These are phyloP conservation scores for Orchestia grillus DNA, from an alignment of 1,140 invertebrate species.

Conservation along the genomic window DNA sequence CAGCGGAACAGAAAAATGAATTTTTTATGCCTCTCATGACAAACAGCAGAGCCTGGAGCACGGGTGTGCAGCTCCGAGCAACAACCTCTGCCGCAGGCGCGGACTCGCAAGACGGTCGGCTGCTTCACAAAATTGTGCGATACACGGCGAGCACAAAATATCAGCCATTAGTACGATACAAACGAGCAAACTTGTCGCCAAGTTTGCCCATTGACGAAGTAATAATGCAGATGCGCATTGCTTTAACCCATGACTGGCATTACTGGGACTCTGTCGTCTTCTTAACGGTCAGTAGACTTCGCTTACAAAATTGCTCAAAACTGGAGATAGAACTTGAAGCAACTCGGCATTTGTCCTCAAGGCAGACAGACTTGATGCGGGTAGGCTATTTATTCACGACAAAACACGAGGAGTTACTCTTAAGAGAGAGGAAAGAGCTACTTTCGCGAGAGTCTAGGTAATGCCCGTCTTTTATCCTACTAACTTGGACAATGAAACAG, in stretches of 20 bases:
- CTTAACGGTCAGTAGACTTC: slow-evolving; percentile 15
- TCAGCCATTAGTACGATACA: slow-evolving; percentile 51
- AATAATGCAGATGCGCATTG: slow-evolving; percentile 52
- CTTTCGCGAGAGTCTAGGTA: neutral
- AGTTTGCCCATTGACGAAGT: slow-evolving; percentile 48
- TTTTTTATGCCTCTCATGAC: neutral
- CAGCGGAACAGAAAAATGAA: neutral
- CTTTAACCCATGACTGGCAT: slow-evolving; percentile 46
- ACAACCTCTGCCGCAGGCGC: neutral
- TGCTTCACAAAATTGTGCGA: slow-evolving; percentile 39
- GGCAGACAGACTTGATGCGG: neutral
- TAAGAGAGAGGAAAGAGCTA: neutral
- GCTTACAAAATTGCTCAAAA: neutral
- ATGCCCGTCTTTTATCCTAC: neutral
- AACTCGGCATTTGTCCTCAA: neutral
- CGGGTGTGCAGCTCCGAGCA: neutral
- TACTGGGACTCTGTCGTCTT: neutral
- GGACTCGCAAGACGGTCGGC: neutral
- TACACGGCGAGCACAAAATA: slow-evolving; percentile 14
- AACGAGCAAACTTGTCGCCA: slow-evolving; percentile 55
- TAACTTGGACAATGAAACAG: no score
- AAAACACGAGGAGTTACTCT: neutral
- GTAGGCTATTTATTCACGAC: neutral
- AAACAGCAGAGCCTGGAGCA: neutral
- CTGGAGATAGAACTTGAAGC: neutral